phyloP scores from a whole-genome alignment of 2,888 invertebrate species.

The Calliopum simillimum region DNA sequence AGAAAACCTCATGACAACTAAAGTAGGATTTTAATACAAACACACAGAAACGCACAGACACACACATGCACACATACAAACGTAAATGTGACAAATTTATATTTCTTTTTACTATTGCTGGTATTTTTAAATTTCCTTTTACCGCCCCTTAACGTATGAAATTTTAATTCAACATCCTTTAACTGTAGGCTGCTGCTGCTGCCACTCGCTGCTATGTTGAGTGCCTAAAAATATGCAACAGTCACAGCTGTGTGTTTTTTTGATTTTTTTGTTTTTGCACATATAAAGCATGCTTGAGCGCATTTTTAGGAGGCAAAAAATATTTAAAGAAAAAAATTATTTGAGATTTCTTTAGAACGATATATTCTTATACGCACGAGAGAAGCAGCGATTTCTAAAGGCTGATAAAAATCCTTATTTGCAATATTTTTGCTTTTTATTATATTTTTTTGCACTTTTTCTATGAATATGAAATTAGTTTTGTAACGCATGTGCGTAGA shows the following conservation, averaged over 20 bases:
- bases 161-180: no score
- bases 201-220: neutral
- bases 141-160: no score
- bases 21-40: neutral
- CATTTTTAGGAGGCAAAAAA: neutral
- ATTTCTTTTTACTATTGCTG: no score
- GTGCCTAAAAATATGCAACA: neutral
- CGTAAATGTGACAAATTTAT: neutral
- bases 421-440: neutral
- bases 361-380: no score
- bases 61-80: neutral
- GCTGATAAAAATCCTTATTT: neutral
- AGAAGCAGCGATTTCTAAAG: no score
- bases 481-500: slow-evolving; percentile 53
- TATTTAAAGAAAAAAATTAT: neutral
- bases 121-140: no score
- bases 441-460: slow-evolving; percentile 46
- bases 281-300: no score
- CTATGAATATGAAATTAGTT: slow-evolving; percentile 60
- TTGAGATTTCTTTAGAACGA: no score
- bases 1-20: slow-evolving; percentile 8
- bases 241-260: neutral
- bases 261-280: neutral
- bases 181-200: no score
- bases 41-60: neutral